Percentiles rank a stretch among this genome's conserved stretches.
These are phyloP conservation scores for Rhinolophus sinicus DNA, from an alignment of 2,113 vertebrate species.

Conservation along the genomic window DNA sequence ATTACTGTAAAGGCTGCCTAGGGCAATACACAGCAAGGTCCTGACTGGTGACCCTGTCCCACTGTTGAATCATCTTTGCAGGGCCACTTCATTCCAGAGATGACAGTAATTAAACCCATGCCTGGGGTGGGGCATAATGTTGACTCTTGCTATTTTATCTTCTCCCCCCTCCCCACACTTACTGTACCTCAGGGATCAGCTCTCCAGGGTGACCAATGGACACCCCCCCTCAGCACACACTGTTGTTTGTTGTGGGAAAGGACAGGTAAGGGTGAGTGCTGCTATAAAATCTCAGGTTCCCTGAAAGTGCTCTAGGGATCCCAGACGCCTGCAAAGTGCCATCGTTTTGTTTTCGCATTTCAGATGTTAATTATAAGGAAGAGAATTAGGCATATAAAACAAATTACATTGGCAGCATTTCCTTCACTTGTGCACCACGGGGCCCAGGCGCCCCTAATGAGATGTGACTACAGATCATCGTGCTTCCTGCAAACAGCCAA, in stretches of 20 bases:
- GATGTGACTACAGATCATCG: constrained; percentile 79
- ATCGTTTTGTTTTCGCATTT: constrained; percentile 77
- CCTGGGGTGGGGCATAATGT: not conserved
- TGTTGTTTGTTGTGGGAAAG: constrained; percentile 16
- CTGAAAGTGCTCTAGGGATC: constrained; percentile 48
- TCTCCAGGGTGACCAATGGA: not conserved
- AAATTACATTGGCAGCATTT: constrained; percentile 79
- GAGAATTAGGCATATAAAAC: constrained; percentile 81
- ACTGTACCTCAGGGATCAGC: not conserved
- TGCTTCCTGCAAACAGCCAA: constrained; percentile 75
- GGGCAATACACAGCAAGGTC: not conserved
- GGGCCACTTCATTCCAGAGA: not conserved
- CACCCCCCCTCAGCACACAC: not conserved
- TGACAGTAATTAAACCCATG: constrained; percentile 5
- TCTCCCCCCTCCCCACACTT: not conserved
- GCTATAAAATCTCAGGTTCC: constrained; percentile 38
- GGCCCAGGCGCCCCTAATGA: constrained; percentile 77
- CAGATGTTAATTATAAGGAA: constrained; percentile 81
- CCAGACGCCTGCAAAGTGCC: constrained; percentile 48
- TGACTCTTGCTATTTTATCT: not conserved
- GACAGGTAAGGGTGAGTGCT: not conserved
- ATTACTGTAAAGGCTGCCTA: not conserved
- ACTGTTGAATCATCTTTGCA: not conserved
- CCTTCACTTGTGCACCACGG: constrained; percentile 74
- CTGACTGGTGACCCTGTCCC: not conserved